These are phyloP conservation scores for Ceratina japonica DNA, from an alignment of 1,140 invertebrate species.

Conservation along the genomic window DNA sequence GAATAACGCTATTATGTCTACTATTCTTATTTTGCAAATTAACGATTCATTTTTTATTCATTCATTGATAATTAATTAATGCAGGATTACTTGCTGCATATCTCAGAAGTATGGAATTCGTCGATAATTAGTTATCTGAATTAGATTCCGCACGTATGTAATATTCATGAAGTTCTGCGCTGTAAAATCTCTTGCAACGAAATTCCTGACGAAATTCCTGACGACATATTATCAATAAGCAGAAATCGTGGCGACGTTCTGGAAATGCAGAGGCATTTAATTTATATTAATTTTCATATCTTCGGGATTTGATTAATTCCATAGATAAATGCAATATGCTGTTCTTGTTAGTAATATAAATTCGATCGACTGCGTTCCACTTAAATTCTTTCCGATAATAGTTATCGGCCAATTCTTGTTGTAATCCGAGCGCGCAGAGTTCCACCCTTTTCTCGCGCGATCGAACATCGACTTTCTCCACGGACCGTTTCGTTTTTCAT, in stretches of 20 bases:
- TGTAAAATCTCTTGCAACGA: background rate
- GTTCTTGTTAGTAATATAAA: too few species aligned
- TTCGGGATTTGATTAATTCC: too few species aligned
- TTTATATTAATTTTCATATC: too few species aligned
- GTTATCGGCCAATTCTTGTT: background rate
- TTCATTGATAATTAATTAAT: background rate
- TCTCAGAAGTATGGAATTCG: background rate
- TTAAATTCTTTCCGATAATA: background rate
- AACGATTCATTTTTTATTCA: background rate
- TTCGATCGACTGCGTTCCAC: too few species aligned
- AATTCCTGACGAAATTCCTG: background rate
- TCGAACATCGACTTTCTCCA: slow-evolving; percentile 47
- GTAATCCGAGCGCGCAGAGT: background rate
- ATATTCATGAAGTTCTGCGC: background rate
- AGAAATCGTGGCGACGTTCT: background rate
- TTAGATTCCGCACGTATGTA: background rate
- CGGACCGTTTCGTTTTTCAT: slow-evolving; percentile 55
- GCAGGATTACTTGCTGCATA: background rate
- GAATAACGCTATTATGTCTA: background rate
- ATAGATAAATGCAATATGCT: too few species aligned
- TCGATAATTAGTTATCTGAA: background rate
- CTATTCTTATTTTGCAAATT: too few species aligned
- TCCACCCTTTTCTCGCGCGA: slow-evolving; percentile 22
- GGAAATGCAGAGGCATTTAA: background rate
- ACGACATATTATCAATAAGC: too few species aligned